These are phyloP conservation scores for Lepus europaeus DNA, from an alignment of 2,113 vertebrate genomes.

Conservation along the genomic window DNA sequence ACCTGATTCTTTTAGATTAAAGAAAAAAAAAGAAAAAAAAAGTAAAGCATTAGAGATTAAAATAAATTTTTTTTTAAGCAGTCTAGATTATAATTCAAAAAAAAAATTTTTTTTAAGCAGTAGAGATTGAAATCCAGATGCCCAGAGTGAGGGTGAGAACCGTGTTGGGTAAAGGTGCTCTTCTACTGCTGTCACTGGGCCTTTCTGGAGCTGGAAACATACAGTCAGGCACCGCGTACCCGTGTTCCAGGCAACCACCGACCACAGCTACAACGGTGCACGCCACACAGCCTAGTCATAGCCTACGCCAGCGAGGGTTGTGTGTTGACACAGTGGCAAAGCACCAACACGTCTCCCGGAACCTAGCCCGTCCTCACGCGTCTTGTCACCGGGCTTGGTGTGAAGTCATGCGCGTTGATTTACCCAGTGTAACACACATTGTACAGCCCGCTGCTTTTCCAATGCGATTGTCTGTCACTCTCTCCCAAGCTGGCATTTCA, in stretches of 20 bases:
- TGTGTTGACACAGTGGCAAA: not conserved
- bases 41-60: not conserved
- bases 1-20: not conserved
- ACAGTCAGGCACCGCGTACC: not conserved
- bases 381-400: not conserved
- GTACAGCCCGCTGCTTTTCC: not conserved
- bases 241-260: not conserved
- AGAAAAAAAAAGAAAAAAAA: conserved; percentile 20
- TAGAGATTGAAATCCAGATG: not conserved
- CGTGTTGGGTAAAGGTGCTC: not conserved
- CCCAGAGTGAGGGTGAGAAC: not conserved
- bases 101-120: too few relatives aligned
- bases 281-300: not conserved
- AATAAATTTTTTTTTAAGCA: too few relatives aligned
- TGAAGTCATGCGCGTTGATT: not conserved
- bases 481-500: not conserved
- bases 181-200: not conserved
- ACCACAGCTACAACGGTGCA: rapidly evolving
- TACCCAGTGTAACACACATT: not conserved
- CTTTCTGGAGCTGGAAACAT: not conserved
- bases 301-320: not conserved
- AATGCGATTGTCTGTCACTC: not conserved
- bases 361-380: not conserved
- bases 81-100: too few relatives aligned
- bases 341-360: not conserved